These are phyloP conservation scores for Pemphigus obesinymphae DNA, from an alignment of 1,140 invertebrate genomes.

Conservation along the genomic window DNA sequence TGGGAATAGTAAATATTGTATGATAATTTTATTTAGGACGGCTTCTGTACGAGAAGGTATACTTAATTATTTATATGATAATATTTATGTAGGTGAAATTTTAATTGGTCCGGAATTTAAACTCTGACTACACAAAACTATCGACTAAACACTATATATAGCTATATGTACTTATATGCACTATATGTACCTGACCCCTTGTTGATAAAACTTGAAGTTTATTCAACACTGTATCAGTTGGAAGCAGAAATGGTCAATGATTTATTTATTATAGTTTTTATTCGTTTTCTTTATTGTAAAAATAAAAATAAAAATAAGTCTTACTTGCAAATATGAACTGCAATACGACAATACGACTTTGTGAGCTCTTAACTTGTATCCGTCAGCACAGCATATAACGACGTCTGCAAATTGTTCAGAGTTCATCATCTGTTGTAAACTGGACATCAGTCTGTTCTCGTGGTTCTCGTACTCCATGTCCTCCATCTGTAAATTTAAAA, in stretches of 20 bases:
- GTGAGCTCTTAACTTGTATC: conserved; percentile 69
- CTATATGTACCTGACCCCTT: not conserved
- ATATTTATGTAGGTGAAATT: not conserved
- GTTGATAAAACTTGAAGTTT: not conserved
- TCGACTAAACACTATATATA: not conserved
- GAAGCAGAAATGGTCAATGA: not conserved
- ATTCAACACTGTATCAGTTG: not conserved
- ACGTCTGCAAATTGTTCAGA: conserved; percentile 79
- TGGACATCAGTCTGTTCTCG: conserved; percentile 78
- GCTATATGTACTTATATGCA: too few species aligned
- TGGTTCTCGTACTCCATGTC: conserved; percentile 62
- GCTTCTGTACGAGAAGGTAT: too few species aligned
- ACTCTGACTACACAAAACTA: not conserved
- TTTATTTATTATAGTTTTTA: not conserved
- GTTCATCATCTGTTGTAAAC: conserved; percentile 70
- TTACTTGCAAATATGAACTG: conserved; percentile 76
- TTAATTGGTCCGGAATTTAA: not conserved
- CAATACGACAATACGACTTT: conserved; percentile 74
- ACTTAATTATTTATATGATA: not conserved
- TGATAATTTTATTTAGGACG: too few species aligned
- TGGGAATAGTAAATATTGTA: too few species aligned
- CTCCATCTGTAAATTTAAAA: conserved; percentile 7
- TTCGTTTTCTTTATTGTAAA: too few species aligned
- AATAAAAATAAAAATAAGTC: conserved; percentile 42
- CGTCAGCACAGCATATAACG: conserved; percentile 69